Conservation (phyloP, 2,113 vertebrate species). For the Mola mola region DNA sequence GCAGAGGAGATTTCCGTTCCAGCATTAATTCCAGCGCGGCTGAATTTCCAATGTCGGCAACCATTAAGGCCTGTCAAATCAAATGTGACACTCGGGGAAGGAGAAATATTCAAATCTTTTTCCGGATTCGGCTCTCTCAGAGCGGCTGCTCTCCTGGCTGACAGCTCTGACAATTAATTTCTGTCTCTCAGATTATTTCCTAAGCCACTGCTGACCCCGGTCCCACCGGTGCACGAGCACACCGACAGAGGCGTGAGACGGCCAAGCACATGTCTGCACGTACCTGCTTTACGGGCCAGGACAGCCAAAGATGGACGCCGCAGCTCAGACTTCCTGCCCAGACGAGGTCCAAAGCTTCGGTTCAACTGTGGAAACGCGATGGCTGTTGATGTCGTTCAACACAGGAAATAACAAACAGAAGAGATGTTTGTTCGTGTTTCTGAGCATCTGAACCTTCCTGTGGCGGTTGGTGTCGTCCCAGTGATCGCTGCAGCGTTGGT, state of each 20-base stretch:
- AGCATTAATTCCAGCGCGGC: slow-evolving; percentile 69
- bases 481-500: too few species aligned
- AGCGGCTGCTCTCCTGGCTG: slow-evolving; percentile 50
- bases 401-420: too few species aligned
- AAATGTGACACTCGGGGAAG: slow-evolving; percentile 66
- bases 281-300: background rate
- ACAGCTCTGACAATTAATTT: slow-evolving; percentile 80
- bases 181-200: slow-evolving; percentile 75
- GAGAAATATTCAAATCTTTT: slow-evolving; percentile 78
- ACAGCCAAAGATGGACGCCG: background rate
- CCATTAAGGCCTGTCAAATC: slow-evolving; percentile 81
- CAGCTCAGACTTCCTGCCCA: background rate
- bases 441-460: too few species aligned
- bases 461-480: too few species aligned
- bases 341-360: background rate
- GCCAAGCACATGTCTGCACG: background rate
- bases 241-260: background rate
- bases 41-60: slow-evolving; percentile 69
- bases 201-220: slow-evolving; percentile 54
- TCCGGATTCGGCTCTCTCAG: slow-evolving; percentile 50
- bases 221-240: slow-evolving; percentile 2
- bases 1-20: slow-evolving; percentile 70
- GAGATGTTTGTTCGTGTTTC: too few species aligned
- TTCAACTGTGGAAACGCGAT: background rate
- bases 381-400: too few species aligned